phyloP scores from a whole-genome alignment of 2,113 vertebrate species.

The Tetrao urogallus region DNA sequence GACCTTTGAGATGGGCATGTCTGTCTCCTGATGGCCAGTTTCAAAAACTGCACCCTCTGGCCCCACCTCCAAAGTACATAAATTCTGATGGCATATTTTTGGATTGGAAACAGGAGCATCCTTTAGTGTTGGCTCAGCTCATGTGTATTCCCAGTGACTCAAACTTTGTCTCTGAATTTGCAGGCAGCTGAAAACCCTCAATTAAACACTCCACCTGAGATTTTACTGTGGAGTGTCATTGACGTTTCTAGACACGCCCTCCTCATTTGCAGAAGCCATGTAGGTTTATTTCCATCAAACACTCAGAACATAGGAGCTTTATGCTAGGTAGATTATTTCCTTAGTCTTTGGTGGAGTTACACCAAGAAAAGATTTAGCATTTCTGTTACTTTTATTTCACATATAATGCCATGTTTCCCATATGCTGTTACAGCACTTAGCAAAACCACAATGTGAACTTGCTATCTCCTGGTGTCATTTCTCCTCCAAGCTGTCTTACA shows the following conservation, averaged over 20 bases:
- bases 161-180: conserved; percentile 33
- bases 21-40: background rate
- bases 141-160: conserved; percentile 3
- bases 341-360: background rate
- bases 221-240: conserved; percentile 31
- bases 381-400: background rate
- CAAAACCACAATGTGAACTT: background rate
- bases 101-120: background rate
- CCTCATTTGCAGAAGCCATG: conserved; percentile 10
- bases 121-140: background rate
- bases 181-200: conserved; percentile 28
- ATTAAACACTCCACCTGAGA: conserved; percentile 52
- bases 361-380: background rate
- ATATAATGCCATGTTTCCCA: background rate
- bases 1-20: background rate
- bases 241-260: conserved; percentile 53
- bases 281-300: conserved; percentile 40
- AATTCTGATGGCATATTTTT: background rate
- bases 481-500: background rate
- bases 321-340: background rate
- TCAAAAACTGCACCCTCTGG: background rate
- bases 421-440: background rate
- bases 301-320: background rate
- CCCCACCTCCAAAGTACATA: background rate
- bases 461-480: background rate